phyloP scores from a whole-genome alignment of 2,113 vertebrate species.

The Heterotis niloticus region DNA sequence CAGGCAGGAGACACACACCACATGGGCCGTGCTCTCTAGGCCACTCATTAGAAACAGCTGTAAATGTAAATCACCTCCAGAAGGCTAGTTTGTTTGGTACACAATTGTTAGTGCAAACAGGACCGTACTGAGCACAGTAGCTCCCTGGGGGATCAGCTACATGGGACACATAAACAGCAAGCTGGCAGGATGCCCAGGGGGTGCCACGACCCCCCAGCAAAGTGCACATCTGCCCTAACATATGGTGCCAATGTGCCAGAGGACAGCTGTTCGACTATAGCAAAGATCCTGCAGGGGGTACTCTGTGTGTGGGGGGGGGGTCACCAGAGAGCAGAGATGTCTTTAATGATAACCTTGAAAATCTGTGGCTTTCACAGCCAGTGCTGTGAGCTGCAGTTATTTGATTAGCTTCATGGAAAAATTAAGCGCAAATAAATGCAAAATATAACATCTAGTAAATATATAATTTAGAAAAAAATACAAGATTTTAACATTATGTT shows the following conservation, averaged over 20 bases:
- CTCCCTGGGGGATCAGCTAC: constrained; percentile 23
- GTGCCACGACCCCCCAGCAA: neutral
- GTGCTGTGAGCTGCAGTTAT: no score
- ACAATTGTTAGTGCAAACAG: constrained; percentile 46
- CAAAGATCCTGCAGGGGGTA: neutral
- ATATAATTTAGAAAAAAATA: no score
- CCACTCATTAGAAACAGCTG: constrained; percentile 45
- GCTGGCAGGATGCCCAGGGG: constrained; percentile 1
- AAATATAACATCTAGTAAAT: no score
- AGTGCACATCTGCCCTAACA: neutral
- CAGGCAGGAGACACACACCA: constrained; percentile 45
- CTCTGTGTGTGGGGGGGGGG: neutral
- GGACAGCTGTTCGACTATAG: neutral
- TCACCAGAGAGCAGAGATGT: no score
- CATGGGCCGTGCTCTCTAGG: constrained; percentile 37
- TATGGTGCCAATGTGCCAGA: no score
- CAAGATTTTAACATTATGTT: no score
- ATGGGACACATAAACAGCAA: neutral
- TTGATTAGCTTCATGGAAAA: no score
- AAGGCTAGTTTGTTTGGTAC: constrained; percentile 35
- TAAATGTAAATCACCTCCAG: constrained; percentile 34
- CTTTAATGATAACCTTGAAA: no score
- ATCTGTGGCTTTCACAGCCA: no score
- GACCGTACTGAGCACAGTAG: constrained; percentile 36
- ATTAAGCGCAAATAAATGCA: no score